Percentiles rank a stretch among this genome's conserved stretches.
phyloP scores from a whole-genome alignment of 2,797 vertebrate genomes.

The Sus cebifrons region DNA sequence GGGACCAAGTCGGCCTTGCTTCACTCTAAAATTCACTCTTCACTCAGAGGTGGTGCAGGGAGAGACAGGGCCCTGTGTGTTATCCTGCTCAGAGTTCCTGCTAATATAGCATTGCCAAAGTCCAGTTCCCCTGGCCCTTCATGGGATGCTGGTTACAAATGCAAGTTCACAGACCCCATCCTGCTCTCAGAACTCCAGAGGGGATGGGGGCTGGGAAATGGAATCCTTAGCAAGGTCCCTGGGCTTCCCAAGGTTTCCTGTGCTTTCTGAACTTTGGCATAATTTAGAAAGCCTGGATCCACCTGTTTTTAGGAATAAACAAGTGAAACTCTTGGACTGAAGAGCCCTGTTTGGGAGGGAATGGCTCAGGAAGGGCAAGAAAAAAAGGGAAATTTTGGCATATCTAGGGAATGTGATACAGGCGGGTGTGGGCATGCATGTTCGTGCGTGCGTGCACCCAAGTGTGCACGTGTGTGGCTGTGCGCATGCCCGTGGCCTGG shows the following conservation, averaged over 20 bases:
- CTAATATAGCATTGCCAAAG: not conserved
- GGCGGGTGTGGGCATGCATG: not conserved
- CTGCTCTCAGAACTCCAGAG: not conserved
- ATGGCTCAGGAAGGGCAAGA: not conserved
- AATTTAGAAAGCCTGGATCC: not conserved
- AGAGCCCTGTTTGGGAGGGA: not conserved
- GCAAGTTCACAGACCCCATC: not conserved
- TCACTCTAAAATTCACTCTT: not conserved
- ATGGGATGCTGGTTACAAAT: not conserved
- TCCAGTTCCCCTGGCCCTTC: not conserved
- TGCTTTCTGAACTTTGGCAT: not conserved
- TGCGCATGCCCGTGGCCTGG: accelerated
- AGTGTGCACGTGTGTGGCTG: not conserved
- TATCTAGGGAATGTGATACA: not conserved
- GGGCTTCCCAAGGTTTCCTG: not conserved
- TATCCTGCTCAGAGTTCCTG: not conserved
- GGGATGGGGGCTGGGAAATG: not conserved
- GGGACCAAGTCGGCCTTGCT: not conserved
- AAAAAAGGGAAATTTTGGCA: not conserved
- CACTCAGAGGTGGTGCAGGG: not conserved
- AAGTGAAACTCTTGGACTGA: not conserved
- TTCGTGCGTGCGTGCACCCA: too few species aligned
- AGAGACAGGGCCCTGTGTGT: too few species aligned
- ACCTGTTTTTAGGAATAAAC: not conserved
- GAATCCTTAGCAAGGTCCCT: not conserved